Conservation (phyloP, 2,113 vertebrate species). For the Osmerus mordax region DNA sequence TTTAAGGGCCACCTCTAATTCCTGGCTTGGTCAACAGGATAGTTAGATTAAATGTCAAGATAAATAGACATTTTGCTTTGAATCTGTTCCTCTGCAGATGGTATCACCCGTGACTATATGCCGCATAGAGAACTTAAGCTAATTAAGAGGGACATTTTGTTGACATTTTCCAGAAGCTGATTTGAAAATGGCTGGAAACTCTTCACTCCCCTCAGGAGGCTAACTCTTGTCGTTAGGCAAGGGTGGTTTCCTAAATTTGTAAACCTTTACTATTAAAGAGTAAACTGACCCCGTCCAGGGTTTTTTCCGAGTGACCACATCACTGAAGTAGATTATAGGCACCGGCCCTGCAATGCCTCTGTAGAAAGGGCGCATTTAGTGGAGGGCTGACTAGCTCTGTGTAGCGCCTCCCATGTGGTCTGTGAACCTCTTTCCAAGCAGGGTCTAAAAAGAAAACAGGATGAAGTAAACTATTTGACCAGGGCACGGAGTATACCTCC, state of each 20-base stretch:
- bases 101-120: conserved; percentile 38
- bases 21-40: conserved; percentile 19
- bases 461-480: conserved; percentile 48
- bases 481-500: conserved; percentile 7
- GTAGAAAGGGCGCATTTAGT: conserved; percentile 66
- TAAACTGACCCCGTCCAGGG: conserved; percentile 49
- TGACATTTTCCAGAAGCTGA: conserved; percentile 58
- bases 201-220: conserved; percentile 21
- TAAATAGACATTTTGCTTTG: conserved; percentile 59
- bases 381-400: conserved; percentile 61
- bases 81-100: conserved; percentile 40
- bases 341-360: conserved; percentile 26
- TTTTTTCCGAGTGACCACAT: conserved; percentile 60
- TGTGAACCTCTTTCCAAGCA: conserved; percentile 59
- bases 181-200: conserved; percentile 50
- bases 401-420: conserved; percentile 68
- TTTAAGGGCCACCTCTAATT: conserved; percentile 31
- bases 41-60: conserved; percentile 24
- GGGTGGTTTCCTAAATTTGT: conserved; percentile 60
- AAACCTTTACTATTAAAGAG: conserved; percentile 47
- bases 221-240: conserved; percentile 48
- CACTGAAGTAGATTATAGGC: conserved; percentile 56
- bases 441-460: conserved; percentile 57
- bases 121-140: conserved; percentile 33
- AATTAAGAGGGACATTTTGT: conserved; percentile 47